phyloP scores from a whole-genome alignment of 2,888 invertebrate genomes.

The Epinotia bilunana region DNA sequence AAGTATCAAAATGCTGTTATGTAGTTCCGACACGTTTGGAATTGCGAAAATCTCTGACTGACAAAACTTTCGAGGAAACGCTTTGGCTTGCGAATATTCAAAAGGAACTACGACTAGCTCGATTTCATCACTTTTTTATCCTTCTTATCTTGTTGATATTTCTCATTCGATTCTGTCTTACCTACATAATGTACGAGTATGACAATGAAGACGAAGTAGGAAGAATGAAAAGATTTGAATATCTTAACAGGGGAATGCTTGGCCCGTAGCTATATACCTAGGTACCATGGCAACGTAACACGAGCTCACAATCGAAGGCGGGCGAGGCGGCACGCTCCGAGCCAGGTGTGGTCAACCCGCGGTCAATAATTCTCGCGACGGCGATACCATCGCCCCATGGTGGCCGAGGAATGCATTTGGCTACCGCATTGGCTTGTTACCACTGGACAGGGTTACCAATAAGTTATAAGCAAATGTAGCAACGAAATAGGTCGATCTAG shows the following conservation, averaged over 20 bases:
- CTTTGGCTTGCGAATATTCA: neutral
- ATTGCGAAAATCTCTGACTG: conserved; percentile 15
- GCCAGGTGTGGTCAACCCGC: conserved; percentile 45
- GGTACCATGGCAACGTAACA: conserved; percentile 9
- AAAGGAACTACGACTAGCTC: neutral
- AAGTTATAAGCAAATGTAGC: neutral
- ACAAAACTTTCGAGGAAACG: conserved; percentile 13
- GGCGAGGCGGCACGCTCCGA: conserved; percentile 24
- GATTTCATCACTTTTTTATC: neutral
- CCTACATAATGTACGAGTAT: too few species aligned
- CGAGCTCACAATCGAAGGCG: conserved; percentile 24
- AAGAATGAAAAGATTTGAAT: conserved; percentile 1
- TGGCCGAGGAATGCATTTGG: conserved; percentile 48
- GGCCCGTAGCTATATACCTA: neutral
- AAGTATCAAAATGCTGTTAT: conserved; percentile 22
- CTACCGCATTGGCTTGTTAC: conserved; percentile 42
- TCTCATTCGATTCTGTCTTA: too few species aligned
- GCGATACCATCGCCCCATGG: conserved; percentile 62
- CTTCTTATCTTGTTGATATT: too few species aligned
- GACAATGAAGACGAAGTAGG: neutral
- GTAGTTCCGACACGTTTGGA: conserved; percentile 25
- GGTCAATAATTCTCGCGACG: conserved; percentile 62
- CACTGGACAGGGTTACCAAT: conserved; percentile 41
- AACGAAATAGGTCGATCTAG: neutral
- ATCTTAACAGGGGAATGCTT: neutral